Evolutionary conservation across 2,797 vertebrate genomes (phyloP), one percentile per base, ranked within the genome.

Genomic region (Odontamblyopus lacepedii): DNA sequence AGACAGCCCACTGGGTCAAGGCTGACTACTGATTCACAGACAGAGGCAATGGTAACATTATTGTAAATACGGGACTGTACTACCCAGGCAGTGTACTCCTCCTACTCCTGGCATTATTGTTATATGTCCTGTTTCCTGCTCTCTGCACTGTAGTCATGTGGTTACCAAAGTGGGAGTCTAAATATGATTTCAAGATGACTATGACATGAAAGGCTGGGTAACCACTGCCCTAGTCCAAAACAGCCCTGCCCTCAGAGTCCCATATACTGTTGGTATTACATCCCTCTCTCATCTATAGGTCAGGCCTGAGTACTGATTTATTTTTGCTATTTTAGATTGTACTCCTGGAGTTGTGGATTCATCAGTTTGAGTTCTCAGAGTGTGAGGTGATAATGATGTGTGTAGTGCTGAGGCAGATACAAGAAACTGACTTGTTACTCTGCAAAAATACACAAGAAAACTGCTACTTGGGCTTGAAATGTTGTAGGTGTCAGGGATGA

Each of bases 1-100:
- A 27, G 41, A 66, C 44, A 50, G 15, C 63, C 63, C 63, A 51
- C 41, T 66, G 63, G 44, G 63, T 50, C 41, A 66, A 29, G 41
- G 29, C 44, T 26, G 26, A 16, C 6, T n/a, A 29, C n/a, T 65
- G 63, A 50, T 0, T 27, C 41, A 26, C 19, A 66, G 26, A 29
- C 26, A 66, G 26, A 65, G 13, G 35, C 63, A 64, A 23, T 38
- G 8, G 2, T 15, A 16, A 15, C 63, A 50, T 2, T 29, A 50
- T 15, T 50, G 63, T 65, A 65, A 63, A 11, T 12, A 41, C 62
- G 5, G 35, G 38, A 63, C 30, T 57, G 23, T 18, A 53, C 51
- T 53, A 53, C 19, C 51, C 51, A 19, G 51, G 16, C 16, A 1
- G 44, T 16, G 44, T 48, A 48, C 23, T 23, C 53, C 2, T 56